Conservation (phyloP, 2,888 invertebrate species). For the Polyommatus icarus region DNA sequence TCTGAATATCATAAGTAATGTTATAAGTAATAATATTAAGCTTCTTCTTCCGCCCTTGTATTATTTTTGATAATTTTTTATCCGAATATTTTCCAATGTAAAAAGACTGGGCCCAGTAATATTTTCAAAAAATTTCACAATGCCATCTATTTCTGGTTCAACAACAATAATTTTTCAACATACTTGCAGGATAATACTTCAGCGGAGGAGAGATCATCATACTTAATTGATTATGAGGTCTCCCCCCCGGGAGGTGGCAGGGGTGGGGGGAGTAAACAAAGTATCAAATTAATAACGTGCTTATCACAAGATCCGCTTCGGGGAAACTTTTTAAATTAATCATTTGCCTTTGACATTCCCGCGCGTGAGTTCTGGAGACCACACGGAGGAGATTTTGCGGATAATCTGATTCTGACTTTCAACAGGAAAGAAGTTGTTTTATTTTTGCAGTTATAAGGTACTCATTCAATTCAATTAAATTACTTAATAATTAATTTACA, state of each 20-base stretch:
- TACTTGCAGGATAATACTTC: background rate
- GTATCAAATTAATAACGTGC: constrained; percentile 36
- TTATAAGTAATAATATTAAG: too few species aligned
- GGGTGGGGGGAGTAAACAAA: constrained; percentile 18
- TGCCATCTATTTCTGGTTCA: background rate
- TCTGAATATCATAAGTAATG: too few species aligned
- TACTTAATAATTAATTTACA: too few species aligned
- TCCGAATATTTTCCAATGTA: too few species aligned
- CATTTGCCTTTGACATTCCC: constrained; percentile 34
- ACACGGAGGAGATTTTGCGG: background rate
- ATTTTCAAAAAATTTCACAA: background rate
- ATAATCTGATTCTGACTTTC: background rate
- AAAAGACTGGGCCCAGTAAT: background rate
- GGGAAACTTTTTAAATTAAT: constrained; percentile 42
- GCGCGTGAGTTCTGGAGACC: background rate
- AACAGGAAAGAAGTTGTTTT: background rate
- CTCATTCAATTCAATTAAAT: too few species aligned
- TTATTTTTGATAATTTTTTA: too few species aligned
- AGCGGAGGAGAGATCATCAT: background rate
- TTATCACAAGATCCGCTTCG: constrained; percentile 40
- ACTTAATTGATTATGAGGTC: background rate
- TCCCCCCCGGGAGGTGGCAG: background rate
- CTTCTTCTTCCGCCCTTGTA: too few species aligned
- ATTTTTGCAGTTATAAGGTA: background rate
- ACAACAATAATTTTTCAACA: background rate